These are phyloP conservation scores for Hyaena hyaena DNA, from an alignment of 2,113 vertebrate species.

Conservation along the genomic window DNA sequence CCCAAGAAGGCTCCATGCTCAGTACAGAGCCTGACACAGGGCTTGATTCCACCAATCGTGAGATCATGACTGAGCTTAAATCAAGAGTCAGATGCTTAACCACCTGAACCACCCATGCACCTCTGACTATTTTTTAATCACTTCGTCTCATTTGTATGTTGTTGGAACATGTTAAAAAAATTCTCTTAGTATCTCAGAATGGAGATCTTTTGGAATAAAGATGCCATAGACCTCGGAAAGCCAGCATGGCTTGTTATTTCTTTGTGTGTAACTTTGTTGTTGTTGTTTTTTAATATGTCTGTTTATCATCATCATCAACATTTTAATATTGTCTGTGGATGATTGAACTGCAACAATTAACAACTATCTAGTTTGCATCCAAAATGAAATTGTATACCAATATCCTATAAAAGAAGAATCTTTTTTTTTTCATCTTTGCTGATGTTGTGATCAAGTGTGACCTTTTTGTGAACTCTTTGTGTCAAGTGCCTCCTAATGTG, in stretches of 20 bases:
- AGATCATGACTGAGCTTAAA: no score
- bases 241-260: not conserved
- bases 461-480: not conserved
- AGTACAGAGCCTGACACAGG: no score
- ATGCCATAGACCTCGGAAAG: not conserved
- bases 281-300: not conserved
- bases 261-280: not conserved
- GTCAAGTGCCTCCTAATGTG: not conserved
- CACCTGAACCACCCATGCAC: no score
- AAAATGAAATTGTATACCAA: not conserved
- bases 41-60: no score
- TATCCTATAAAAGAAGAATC: not conserved
- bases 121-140: not conserved
- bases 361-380: not conserved
- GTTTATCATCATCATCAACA: not conserved
- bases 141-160: not conserved
- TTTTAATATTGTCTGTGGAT: not conserved
- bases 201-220: not conserved
- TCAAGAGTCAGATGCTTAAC: no score
- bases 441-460: not conserved
- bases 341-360: not conserved
- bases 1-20: no score
- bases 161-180: not conserved
- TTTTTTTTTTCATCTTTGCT: not conserved
- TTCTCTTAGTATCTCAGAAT: not conserved